These are phyloP conservation scores for Rhopilema esculentum DNA, from an alignment of 30 jellyfish, hydroid and myxozoan genomes.

Conservation along the genomic window DNA sequence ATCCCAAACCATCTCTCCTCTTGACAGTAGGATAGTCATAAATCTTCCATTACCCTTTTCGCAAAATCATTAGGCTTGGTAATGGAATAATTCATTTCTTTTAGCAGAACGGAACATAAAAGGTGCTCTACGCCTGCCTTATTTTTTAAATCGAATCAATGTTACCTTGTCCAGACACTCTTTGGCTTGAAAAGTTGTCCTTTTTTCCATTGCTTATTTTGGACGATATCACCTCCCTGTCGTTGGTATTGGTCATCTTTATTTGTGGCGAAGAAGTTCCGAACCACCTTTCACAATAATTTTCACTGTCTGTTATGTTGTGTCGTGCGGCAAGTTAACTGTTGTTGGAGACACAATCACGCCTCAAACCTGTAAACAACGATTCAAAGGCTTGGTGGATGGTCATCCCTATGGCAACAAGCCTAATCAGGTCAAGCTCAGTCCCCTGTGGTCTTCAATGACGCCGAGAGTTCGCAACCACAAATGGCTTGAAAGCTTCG, in stretches of 20 bases:
- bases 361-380: not conserved
- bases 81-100: too few relatives aligned
- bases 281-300: not conserved
- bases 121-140: too few relatives aligned
- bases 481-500: too few relatives aligned
- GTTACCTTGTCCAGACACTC: slow-evolving; percentile 54
- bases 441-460: not conserved
- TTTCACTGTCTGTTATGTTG: not conserved
- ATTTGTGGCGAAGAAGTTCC: not conserved
- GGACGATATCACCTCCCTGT: not conserved
- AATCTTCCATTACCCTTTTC: too few relatives aligned
- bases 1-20: too few relatives aligned
- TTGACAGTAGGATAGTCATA: too few relatives aligned
- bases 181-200: not conserved
- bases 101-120: too few relatives aligned
- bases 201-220: not conserved
- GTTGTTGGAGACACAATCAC: not conserved
- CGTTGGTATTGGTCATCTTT: not conserved
- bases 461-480: not conserved
- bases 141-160: not conserved
- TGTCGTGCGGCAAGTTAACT: not conserved
- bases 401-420: not conserved
- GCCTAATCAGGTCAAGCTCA: not conserved
- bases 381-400: not conserved
- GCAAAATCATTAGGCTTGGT: too few relatives aligned